These are phyloP conservation scores for Hycleus cichorii DNA, from an alignment of 1,140 invertebrate genomes.

Conservation along the genomic window DNA sequence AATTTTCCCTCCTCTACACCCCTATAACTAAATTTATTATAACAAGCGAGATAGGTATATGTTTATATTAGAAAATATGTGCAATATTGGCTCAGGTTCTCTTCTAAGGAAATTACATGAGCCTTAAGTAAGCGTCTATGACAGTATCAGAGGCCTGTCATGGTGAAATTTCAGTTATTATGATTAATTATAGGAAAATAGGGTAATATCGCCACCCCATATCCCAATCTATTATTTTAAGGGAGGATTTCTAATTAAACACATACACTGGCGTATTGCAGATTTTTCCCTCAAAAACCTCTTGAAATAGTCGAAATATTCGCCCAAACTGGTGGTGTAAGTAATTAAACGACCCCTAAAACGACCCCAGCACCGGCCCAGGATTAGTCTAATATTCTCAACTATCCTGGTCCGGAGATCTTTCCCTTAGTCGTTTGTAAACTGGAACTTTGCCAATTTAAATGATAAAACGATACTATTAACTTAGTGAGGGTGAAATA, in stretches of 20 bases:
- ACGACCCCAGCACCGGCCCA: background rate
- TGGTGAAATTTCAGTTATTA: conserved; percentile 33
- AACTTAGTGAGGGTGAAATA: conserved; percentile 28
- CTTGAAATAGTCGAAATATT: too few species aligned
- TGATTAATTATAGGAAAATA: conserved; percentile 30
- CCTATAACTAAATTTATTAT: too few species aligned
- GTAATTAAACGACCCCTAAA: background rate
- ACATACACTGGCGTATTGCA: too few species aligned
- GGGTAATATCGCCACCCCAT: too few species aligned
- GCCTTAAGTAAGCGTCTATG: conserved; percentile 37
- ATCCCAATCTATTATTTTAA: too few species aligned
- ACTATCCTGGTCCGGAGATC: conserved; percentile 4
- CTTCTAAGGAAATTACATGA: conserved; percentile 36
- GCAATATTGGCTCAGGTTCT: conserved; percentile 20
- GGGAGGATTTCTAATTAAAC: too few species aligned
- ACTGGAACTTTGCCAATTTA: conserved; percentile 33
- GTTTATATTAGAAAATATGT: conserved; percentile 10
- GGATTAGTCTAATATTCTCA: conserved; percentile 23
- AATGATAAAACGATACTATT: conserved; percentile 37
- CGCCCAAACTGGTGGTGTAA: too few species aligned
- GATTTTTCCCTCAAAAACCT: too few species aligned
- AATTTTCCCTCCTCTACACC: too few species aligned
- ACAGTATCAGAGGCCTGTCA: conserved; percentile 25
- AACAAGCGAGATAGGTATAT: conserved; percentile 6
- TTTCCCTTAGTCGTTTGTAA: conserved; percentile 21